phyloP scores from a whole-genome alignment of 1,140 invertebrate genomes.

The Euschistus heros region DNA sequence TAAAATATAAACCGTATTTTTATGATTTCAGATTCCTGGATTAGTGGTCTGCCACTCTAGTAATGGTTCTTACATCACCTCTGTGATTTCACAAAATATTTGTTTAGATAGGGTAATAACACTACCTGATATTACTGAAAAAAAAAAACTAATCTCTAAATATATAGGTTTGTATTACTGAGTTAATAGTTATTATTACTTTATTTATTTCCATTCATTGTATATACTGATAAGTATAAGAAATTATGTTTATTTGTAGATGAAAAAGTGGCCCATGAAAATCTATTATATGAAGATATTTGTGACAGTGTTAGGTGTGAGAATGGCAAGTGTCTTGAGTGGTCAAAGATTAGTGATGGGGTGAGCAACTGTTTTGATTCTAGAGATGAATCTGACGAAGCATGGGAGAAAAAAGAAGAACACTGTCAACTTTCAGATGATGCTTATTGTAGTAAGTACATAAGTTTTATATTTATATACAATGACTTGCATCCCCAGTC shows the following conservation, averaged over 20 bases:
- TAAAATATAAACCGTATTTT: no score
- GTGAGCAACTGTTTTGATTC: constrained; percentile 56
- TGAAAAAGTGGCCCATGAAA: neutral
- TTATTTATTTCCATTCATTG: no score
- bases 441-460: constrained; percentile 18
- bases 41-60: neutral
- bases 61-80: neutral
- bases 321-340: constrained; percentile 55
- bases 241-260: neutral
- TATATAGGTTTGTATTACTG: neutral
- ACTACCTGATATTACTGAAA: neutral
- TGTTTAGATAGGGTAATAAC: neutral
- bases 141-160: neutral
- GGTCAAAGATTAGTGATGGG: constrained; percentile 54
- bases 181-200: no score
- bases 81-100: neutral
- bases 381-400: constrained; percentile 45
- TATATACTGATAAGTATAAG: neutral
- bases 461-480: constrained; percentile 21
- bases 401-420: constrained; percentile 37
- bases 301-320: constrained; percentile 55
- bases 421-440: constrained; percentile 30
- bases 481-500: no score
- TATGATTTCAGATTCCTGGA: neutral
- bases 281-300: neutral